Evolutionary conservation across 2,113 vertebrate species (phyloP), one percentile per base, ranked within the genome.

Genomic region (Labeo catla): DNA sequence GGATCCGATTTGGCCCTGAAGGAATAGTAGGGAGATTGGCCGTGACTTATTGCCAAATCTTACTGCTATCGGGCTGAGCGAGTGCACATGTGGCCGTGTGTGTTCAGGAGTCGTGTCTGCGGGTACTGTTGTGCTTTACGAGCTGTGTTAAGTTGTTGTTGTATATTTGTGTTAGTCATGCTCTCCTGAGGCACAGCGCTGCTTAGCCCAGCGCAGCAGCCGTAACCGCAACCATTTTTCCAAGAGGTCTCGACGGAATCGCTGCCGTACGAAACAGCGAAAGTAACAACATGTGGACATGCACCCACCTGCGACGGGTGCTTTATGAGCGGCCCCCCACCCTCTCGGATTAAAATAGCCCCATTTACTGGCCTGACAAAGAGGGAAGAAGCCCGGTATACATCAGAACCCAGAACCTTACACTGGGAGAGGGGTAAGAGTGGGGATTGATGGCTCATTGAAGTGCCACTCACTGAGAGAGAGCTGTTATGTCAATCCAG

Each of bases 401-500:
- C 92, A 91, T 86, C 89, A 86, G 93, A 89, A 92, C 90, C 89
- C 90, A 92, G 90, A 90, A 90, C 90, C 84, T 90, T 87, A 83
- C 87, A 87, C 21, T 4, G 6, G 34, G 49, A 54, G 59, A 43
- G 79, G 61, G 61, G 66, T 50, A 10, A 61, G 34, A 70, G 76
- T 77, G 66, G 84, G 86, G 86, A 90, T 84, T 86, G 88, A 88
- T 89, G 91, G 91, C 91, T 93, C 92, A 93, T 92, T 92, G 89
- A 92, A 91, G 93, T 94, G 93, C 93, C 93, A 93, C 93, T 94
- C 94, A 94, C 61, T 88, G 73, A 73, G 3, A 79, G 7, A 83
- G 86, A 88, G 54, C 87, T 45, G 86, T 89, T 90, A 92, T 92
- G 92, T 94, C 93, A 92, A 84, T 91, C 91, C 90, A 87, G 82